Evolutionary conservation across 1,140 invertebrate species (phyloP).

Genomic region (Heliconius himera): DNA sequence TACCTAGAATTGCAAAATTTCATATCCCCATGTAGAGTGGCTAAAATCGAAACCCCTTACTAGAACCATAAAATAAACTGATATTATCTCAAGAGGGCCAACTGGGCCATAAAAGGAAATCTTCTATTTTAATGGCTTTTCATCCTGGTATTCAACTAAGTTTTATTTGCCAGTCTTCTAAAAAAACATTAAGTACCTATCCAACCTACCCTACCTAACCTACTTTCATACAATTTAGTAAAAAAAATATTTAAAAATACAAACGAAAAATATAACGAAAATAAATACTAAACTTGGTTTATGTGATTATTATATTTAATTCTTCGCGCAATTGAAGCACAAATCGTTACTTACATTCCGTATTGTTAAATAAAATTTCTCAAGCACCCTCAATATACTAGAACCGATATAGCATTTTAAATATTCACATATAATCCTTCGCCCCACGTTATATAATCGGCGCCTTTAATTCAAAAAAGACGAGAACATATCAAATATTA

Average conservation of each 20-base stretch:
- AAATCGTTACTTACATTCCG: background rate
- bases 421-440: conserved; percentile 80
- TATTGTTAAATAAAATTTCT: conserved; percentile 1
- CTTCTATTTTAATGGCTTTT: conserved; percentile 77
- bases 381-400: conserved; percentile 50
- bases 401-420: conserved; percentile 79
- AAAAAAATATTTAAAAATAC: too few species aligned
- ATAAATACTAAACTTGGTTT: background rate
- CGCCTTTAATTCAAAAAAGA: conserved; percentile 80
- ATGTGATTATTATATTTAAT: background rate
- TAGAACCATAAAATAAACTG: conserved; percentile 77
- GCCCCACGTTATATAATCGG: conserved; percentile 78
- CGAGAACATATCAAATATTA: conserved; percentile 81
- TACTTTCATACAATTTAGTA: too few species aligned
- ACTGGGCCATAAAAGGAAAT: conserved; percentile 78
- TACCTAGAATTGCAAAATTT: background rate
- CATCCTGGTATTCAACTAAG: conserved; percentile 74
- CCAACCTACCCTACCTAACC: too few species aligned
- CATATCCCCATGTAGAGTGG: conserved; percentile 44
- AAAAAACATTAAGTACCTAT: background rate
- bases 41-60: conserved; percentile 79
- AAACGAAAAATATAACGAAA: background rate
- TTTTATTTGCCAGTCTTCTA: conserved; percentile 32
- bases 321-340: background rate
- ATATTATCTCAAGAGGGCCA: conserved; percentile 79